phyloP scores from a whole-genome alignment of 2,797 vertebrate species.

The Siniperca scherzeri region DNA sequence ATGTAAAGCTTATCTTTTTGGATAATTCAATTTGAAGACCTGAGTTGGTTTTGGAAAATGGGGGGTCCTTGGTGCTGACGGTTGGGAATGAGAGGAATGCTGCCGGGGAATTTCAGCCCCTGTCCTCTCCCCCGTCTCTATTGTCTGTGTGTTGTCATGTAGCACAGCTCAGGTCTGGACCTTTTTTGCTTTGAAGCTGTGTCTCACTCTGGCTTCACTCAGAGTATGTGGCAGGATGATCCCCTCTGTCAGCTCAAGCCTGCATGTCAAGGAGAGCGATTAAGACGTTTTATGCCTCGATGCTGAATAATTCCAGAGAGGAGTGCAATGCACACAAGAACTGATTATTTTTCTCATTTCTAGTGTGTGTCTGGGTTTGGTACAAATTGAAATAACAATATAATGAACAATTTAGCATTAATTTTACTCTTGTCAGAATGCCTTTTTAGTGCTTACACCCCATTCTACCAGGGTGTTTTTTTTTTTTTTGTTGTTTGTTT shows the following conservation, averaged over 20 bases:
- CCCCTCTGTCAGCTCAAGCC: conserved; percentile 64
- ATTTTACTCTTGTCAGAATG: not conserved
- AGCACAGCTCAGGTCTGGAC: conserved; percentile 51
- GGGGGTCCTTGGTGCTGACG: not conserved
- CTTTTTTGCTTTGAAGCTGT: conserved; percentile 61
- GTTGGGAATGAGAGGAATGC: conserved; percentile 71
- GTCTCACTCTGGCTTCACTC: conserved; percentile 71
- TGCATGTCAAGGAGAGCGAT: conserved; percentile 27
- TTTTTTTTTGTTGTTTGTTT: not conserved
- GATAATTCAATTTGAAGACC: not conserved
- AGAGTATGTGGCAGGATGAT: conserved; percentile 81
- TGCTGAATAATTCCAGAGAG: conserved; percentile 11
- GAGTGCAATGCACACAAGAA: not conserved
- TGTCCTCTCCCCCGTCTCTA: conserved; percentile 37
- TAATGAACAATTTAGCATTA: not conserved
- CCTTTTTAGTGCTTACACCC: no score
- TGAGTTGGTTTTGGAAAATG: conserved; percentile 13
- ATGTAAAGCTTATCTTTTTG: no score
- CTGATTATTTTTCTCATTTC: conserved; percentile 8
- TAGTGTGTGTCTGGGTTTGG: not conserved
- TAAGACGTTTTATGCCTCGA: conserved; percentile 15
- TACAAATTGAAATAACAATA: not conserved
- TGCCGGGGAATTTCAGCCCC: conserved; percentile 33
- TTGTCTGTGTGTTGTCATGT: conserved; percentile 73
- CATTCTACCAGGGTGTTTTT: no score